Evolutionary conservation across 2,113 vertebrate species (phyloP), one percentile per base, ranked within the genome.

Genomic region (Columba janthina): DNA sequence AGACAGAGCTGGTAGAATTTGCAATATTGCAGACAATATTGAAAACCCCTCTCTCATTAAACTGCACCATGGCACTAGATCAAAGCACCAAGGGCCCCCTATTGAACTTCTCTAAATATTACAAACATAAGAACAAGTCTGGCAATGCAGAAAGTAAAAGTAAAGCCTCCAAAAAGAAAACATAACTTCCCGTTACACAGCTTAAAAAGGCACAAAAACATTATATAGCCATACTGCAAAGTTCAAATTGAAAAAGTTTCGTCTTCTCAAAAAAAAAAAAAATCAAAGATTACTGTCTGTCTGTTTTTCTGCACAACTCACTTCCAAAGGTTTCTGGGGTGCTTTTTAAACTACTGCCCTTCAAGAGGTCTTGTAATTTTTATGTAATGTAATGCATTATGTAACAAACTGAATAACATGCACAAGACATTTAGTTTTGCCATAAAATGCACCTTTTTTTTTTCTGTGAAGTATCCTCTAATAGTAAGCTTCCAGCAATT

Each of bases 41-140:
- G 96, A 97, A 98, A 98, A 96, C 75, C 83, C 97, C 97, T 98
- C 97, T 98, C 97, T 98, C 97, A 97, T 98, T 98, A 98, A 98
- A 97, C 88, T 75, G 96, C 97, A 98, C 97, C 97, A 97, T 98
- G 98, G 98, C 98, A 98, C 98, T 97, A 98, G 98, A 99, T 99
- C 99, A 99, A 99, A 99, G 99, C 98, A 98, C 81, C 97, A 97
- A 98, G 98, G 98, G 99, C 98, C 99, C 98, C 99, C 98, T 99
- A 99, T 98, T 99, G 98, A 99, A 99, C 98, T 98, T 94, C 96
- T 98, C 98, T 98, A 98, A 98, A 99, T 98, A 98, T 98, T 98
- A 98, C 98, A 98, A 99, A 98, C 98, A 96, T 97, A 97, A 96
- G 93, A 97, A 95, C 88, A 98, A 94, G 96, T 93, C 97, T 97